Conservation (phyloP, 2,113 vertebrate species). For the Crotophaga sulcirostris region DNA sequence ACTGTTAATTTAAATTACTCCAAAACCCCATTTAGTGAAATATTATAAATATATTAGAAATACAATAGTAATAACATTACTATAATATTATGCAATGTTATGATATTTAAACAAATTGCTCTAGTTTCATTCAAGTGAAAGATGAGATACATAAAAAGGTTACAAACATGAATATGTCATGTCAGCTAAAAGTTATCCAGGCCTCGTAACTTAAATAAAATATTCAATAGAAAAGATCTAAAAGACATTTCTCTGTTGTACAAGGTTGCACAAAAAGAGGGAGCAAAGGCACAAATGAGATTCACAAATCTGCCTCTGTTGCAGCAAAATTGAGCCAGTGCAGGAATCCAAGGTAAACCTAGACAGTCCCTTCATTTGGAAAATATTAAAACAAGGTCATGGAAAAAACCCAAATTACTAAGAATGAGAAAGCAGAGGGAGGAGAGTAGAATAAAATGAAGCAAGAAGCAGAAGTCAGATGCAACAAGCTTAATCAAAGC, state of each 20-base stretch:
- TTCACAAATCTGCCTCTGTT: not conserved
- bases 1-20: not conserved
- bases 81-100: not conserved
- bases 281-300: not conserved
- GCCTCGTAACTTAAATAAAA: not conserved
- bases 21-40: not conserved
- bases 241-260: not conserved
- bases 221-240: not conserved
- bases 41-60: not conserved
- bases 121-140: not conserved
- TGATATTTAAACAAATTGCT: not conserved
- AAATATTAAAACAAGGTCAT: not conserved
- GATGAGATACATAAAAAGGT: not conserved
- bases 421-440: not conserved
- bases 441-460: not conserved
- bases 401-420: not conserved
- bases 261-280: not conserved
- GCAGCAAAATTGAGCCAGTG: not conserved
- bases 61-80: not conserved
- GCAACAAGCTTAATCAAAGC: not conserved
- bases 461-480: not conserved
- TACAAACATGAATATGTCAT: not conserved
- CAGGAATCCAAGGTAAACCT: not conserved
- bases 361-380: not conserved
- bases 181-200: not conserved